Evolutionary conservation across 1,140 invertebrate genomes (phyloP).

Genomic region (Listronotus oregonensis): DNA sequence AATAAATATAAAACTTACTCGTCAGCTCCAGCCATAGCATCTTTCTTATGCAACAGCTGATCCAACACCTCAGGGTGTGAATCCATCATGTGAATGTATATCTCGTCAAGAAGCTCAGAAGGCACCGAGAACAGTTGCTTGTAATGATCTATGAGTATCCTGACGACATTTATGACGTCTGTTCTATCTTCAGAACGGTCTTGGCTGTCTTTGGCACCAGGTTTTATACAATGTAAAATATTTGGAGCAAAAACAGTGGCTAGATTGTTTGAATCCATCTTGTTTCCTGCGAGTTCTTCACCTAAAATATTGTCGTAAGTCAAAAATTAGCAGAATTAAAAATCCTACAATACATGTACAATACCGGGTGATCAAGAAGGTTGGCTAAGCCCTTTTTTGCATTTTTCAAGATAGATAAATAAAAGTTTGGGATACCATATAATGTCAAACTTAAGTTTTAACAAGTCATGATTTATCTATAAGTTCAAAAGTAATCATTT

Average conservation of each 20-base stretch:
- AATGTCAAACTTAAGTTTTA: no score
- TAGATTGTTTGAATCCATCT: constrained; percentile 91
- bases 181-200: constrained; percentile 79
- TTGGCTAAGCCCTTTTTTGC: no score
- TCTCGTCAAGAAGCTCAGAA: constrained; percentile 80
- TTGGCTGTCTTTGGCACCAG: constrained; percentile 62
- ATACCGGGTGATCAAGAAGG: no score
- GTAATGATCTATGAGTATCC: constrained; percentile 80
- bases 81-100: constrained; percentile 84
- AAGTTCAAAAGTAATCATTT: no score
- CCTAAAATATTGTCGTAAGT: constrained; percentile 53
- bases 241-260: constrained; percentile 94
- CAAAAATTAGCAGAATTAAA: not conserved
- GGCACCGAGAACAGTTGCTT: constrained; percentile 76
- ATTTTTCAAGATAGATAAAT: no score
- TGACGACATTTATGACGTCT: constrained; percentile 87
- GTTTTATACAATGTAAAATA: constrained; percentile 80
- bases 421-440: no score
- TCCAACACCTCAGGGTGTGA: constrained; percentile 79
- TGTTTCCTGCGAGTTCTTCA: constrained; percentile 78
- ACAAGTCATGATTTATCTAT: no score
- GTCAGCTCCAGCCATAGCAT: constrained; percentile 57
- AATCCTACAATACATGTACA: not conserved
- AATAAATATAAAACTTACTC: constrained; percentile 56
- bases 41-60: constrained; percentile 62